Conservation (phyloP, 2,888 invertebrate species). For the Folsomia candida region DNA sequence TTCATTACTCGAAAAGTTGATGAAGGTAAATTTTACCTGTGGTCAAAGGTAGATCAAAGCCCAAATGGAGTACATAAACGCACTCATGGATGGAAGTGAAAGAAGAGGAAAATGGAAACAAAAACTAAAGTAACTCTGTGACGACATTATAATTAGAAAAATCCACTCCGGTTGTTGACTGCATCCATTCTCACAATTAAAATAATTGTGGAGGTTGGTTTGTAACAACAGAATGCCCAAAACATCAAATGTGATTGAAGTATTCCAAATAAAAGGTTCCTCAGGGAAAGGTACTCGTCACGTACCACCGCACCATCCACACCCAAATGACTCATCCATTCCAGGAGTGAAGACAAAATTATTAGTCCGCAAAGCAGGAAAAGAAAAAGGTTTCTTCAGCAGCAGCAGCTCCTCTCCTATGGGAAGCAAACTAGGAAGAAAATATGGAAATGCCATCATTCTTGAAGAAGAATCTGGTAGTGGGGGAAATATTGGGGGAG, state of each 20-base stretch:
- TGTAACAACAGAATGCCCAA: background rate
- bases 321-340: slow-evolving; percentile 12
- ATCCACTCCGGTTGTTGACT: too few species aligned
- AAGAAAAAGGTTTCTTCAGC: slow-evolving; percentile 3
- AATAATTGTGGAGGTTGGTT: too few species aligned
- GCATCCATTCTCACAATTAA: too few species aligned
- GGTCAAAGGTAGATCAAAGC: too few species aligned
- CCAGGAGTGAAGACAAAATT: slow-evolving; percentile 46
- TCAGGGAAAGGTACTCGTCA: slow-evolving; percentile 26
- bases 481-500: slow-evolving; percentile 8
- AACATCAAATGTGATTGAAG: slow-evolving; percentile 34
- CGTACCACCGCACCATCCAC: slow-evolving; percentile 7
- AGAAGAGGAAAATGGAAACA: slow-evolving; percentile 1
- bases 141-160: too few species aligned
- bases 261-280: slow-evolving; percentile 34
- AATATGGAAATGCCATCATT: slow-evolving; percentile 32
- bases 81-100: slow-evolving; percentile 6
- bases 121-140: background rate
- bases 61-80: too few species aligned
- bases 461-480: slow-evolving; percentile 27
- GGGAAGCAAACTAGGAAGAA: slow-evolving; percentile 22
- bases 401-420: too few species aligned
- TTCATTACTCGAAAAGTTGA: too few species aligned
- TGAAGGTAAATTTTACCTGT: too few species aligned
- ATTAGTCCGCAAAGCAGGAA: slow-evolving; percentile 39